A percentile compares a stretch with the other conserved stretches of the same genome.
Evolutionary conservation across 2,888 invertebrate genomes (phyloP).

Genomic region (Psococerastis gibbosa): DNA sequence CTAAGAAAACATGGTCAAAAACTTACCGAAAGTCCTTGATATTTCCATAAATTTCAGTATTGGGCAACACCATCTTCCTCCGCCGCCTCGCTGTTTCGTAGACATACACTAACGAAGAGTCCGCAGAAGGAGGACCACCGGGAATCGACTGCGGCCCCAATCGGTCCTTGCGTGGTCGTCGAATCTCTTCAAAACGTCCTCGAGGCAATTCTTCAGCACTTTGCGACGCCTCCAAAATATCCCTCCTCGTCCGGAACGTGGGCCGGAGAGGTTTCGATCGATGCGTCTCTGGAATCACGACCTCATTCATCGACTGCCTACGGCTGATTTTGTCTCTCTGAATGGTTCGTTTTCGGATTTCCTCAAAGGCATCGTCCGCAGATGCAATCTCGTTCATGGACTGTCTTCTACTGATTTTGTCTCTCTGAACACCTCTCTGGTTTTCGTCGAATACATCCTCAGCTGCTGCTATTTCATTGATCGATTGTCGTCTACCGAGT

Average conservation of each 20-base stretch:
- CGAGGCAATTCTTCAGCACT: no score
- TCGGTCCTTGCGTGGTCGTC: no score
- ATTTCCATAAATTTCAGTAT: slow-evolving; percentile 4
- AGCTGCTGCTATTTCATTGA: slow-evolving; percentile 1
- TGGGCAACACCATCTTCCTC: slow-evolving; percentile 16
- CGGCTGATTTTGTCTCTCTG: no score
- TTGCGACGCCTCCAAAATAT: no score
- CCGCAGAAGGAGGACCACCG: background rate
- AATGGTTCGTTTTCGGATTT: no score
- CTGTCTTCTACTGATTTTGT: no score
- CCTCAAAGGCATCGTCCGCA: background rate
- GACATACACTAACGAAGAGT: slow-evolving; percentile 14
- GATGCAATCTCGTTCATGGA: no score
- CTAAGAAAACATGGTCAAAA: background rate
- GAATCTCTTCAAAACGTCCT: no score
- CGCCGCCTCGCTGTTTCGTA: slow-evolving; percentile 15
- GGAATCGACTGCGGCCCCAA: background rate
- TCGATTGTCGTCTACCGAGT: background rate
- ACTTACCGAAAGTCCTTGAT: background rate
- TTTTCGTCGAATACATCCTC: background rate
- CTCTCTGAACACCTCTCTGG: background rate
- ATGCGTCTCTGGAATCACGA: no score
- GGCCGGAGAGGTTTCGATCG: no score
- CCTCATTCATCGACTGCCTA: no score
- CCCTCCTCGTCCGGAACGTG: no score